Evolutionary conservation across 2,797 vertebrate species (phyloP).

Genomic region (Apogon hyalosoma): DNA sequence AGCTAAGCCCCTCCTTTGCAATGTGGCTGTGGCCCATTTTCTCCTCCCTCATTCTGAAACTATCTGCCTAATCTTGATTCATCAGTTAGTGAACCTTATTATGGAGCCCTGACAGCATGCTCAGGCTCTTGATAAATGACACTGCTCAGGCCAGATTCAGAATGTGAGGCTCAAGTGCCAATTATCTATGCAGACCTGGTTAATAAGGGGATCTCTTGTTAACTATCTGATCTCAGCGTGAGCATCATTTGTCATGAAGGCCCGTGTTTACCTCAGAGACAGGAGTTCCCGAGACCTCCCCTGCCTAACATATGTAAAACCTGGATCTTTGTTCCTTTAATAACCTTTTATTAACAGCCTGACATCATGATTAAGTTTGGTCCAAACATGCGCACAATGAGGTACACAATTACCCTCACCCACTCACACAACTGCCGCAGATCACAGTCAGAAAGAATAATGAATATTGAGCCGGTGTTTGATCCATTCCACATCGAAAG

Average conservation of each 20-base stretch:
- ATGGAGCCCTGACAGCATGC: constrained; percentile 93
- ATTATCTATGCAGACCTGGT: constrained; percentile 99
- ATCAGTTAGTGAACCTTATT: constrained; percentile 97
- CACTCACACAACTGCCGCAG: constrained; percentile 67
- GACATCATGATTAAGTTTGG: constrained; percentile 98
- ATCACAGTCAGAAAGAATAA: constrained; percentile 94
- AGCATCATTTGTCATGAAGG: constrained; percentile 97
- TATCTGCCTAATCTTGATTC: constrained; percentile 97
- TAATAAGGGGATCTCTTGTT: constrained; percentile 99
- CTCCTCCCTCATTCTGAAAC: constrained; percentile 82
- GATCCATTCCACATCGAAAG: constrained; percentile 94
- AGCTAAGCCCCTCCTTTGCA: constrained; percentile 88
- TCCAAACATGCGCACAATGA: constrained; percentile 83
- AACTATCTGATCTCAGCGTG: constrained; percentile 98
- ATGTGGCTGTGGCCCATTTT: constrained; percentile 90
- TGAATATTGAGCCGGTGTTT: constrained; percentile 98
- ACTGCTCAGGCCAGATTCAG: constrained; percentile 96
- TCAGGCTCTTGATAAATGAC: constrained; percentile 97
- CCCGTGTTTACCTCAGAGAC: constrained; percentile 94
- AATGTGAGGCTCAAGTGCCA: constrained; percentile 99
- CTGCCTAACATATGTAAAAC: constrained; percentile 99
- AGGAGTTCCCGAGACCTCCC: constrained; percentile 89
- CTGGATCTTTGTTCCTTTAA: constrained; percentile 99
- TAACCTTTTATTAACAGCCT: constrained; percentile 99
- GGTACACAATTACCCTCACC: constrained; percentile 77